These are phyloP conservation scores for Pristionchus mayeri DNA, from an alignment of 2,888 invertebrate species.

Conservation along the genomic window DNA sequence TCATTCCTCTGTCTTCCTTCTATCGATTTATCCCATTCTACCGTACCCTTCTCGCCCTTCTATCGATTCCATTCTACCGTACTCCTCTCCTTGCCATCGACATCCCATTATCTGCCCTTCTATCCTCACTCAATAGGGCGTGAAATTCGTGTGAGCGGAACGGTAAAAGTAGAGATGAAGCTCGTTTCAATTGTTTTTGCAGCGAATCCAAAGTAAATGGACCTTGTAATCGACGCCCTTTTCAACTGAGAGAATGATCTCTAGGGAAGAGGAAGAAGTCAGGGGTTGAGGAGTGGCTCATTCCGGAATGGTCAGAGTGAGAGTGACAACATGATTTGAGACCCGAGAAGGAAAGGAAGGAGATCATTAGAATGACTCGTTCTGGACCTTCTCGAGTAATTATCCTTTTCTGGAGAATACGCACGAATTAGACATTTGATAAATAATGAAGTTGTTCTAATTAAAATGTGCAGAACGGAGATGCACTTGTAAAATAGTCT, in stretches of 20 bases:
- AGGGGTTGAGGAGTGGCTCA: background rate
- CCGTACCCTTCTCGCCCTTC: background rate
- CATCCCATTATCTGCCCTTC: conserved; percentile 10
- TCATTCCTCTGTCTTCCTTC: background rate
- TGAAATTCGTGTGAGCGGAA: conserved; percentile 26
- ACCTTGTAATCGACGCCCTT: background rate
- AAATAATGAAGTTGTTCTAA: too few relatives aligned
- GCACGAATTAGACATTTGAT: background rate
- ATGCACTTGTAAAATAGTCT: too few relatives aligned
- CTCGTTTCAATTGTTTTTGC: conserved; percentile 2
- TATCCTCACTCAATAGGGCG: conserved; percentile 37
- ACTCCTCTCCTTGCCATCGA: background rate
- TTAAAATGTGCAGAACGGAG: too few relatives aligned
- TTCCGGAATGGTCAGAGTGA: conserved; percentile 18
- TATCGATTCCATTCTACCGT: too few relatives aligned
- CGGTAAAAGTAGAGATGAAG: background rate
- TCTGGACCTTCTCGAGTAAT: background rate
- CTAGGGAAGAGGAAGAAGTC: background rate
- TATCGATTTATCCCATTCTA: conserved; percentile 14
- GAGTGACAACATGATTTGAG: conserved; percentile 43
- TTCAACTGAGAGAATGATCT: background rate
- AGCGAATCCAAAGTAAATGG: background rate
- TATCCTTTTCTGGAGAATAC: background rate
- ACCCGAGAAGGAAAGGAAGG: background rate
- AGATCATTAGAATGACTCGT: background rate